Evolutionary conservation across 2,888 invertebrate species (phyloP), one percentile per base, ranked within the genome.

Genomic region (Heliothis peltigera): DNA sequence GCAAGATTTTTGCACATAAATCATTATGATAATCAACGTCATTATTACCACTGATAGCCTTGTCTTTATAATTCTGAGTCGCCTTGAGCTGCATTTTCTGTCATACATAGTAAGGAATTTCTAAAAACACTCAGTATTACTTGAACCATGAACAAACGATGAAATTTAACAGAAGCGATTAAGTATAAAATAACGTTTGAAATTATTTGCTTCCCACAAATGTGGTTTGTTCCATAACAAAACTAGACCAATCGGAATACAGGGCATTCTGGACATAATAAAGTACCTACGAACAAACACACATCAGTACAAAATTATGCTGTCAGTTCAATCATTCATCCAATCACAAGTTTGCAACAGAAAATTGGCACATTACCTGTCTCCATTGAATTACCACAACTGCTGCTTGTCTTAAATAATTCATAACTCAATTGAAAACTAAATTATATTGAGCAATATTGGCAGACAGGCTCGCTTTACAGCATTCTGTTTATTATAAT

Each of bases 351-450:
- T 59, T 42, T 15, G 35, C 52, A 63, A 51, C 28, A 62, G 42
- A 60, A 64, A 66, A 75, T 72, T 69, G 66, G 62, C 58, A 49
- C 47, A 68, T 54, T 64, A 73, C 48, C 25, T 64, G 62, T 76
- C 57, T 28, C 57, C 39, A 46, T 39, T 48, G 51, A 62, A 69
- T 58, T 64, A 65, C 39, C 52, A 25, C 49, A 66, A 73, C 28
- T 44, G 25, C 46, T 18, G 46, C 61, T 59, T 25, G 62, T 51
- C 52, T 73, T 65, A 65, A 79, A 74, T 74, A 79, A 79, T 73
- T 78, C 74, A 73, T 64, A 70, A 57, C 67, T 59, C 19, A 59
- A 73, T 79, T 69, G 73, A 73, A 74, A 73, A 62, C 58, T 54
- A 44, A 58, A 70, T 65, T 42, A 35, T 56, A 65, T 67, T 70